Evolutionary conservation across 1,140 invertebrate species (phyloP).

Genomic region (Orius insidiosus): DNA sequence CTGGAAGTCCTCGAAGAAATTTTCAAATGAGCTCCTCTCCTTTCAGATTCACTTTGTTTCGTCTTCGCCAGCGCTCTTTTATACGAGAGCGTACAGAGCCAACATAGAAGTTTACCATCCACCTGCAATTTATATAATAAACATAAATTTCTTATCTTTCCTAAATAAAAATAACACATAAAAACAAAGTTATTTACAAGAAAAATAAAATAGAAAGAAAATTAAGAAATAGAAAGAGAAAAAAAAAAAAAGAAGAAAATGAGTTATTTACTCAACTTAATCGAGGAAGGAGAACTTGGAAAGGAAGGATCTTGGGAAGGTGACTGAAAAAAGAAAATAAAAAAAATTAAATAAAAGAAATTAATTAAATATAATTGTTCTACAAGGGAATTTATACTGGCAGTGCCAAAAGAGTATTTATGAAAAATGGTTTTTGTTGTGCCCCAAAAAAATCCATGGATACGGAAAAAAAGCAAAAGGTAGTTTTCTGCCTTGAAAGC

Average conservation of each 20-base stretch:
- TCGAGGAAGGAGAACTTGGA: conserved; percentile 4
- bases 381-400: too few species aligned
- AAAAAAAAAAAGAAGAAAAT: conserved; percentile 9
- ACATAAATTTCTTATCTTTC: too few species aligned
- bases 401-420: too few species aligned
- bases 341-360: conserved; percentile 1
- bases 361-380: too few species aligned
- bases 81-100: conserved; percentile 87
- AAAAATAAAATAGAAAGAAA: not conserved
- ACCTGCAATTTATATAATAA: conserved; percentile 37
- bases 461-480: too few species aligned
- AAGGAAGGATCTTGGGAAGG: conserved; percentile 1
- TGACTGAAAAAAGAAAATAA: conserved; percentile 1
- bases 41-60: conserved; percentile 63
- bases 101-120: conserved; percentile 88
- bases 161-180: too few species aligned
- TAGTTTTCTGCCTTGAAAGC: too few species aligned
- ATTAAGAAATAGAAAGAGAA: not conserved
- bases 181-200: too few species aligned
- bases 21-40: conserved; percentile 47
- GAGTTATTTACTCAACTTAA: conserved; percentile 1
- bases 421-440: too few species aligned
- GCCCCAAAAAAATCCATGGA: too few species aligned
- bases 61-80: conserved; percentile 82
- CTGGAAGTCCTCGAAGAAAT: conserved; percentile 25